phyloP scores from a whole-genome alignment of 2,113 vertebrate genomes.

The Elaphurus davidianus region DNA sequence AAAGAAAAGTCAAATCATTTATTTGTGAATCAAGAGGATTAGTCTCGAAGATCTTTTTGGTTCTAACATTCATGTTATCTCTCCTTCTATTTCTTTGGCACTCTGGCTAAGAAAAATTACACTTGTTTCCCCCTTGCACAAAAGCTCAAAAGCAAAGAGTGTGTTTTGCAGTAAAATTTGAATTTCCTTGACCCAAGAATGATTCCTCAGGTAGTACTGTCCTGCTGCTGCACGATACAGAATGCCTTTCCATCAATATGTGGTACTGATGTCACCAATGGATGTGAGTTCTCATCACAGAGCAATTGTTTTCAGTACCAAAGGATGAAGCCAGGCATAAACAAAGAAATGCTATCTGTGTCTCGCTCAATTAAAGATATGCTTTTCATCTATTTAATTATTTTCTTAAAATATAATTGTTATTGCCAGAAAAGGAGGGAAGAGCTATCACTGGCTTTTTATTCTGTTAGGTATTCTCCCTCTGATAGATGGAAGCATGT shows the following conservation, averaged over 20 bases:
- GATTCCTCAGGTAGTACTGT: fast-evolving
- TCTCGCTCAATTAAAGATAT: not conserved
- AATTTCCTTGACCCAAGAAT: not conserved
- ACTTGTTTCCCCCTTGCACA: not conserved
- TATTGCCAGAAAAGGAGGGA: not conserved
- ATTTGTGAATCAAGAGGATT: not conserved
- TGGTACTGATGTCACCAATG: not conserved
- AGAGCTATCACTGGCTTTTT: not conserved
- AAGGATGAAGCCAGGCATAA: not conserved
- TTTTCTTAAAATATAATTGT: constrained; percentile 8
- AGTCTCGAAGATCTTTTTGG: not conserved
- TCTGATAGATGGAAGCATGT: not conserved
- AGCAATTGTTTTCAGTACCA: not conserved
- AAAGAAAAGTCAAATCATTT: not conserved
- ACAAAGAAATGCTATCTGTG: not conserved
- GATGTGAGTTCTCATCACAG: not conserved
- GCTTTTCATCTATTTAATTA: not conserved
- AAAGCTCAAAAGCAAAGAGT: not conserved
- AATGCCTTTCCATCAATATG: not conserved
- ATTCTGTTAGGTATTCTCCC: constrained; percentile 1
- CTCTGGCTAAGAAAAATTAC: not conserved
- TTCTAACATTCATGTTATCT: not conserved
- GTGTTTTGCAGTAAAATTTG: not conserved
- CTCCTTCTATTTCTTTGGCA: not conserved
- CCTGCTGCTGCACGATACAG: not conserved